Evolutionary conservation across 2,113 vertebrate species (phyloP).

Genomic region (Fregetta grallaria): DNA sequence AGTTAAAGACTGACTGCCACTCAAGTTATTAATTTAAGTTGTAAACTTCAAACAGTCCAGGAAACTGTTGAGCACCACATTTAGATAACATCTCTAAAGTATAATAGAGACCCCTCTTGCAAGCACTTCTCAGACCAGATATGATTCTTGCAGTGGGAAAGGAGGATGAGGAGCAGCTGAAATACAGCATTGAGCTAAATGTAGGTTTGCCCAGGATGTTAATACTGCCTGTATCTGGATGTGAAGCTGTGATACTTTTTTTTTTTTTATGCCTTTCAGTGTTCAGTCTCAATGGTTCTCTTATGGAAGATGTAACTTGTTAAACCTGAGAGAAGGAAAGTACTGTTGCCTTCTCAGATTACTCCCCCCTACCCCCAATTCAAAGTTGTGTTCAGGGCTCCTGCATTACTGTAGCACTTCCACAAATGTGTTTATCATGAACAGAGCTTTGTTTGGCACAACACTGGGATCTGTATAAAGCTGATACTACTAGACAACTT

Average conservation of each 20-base stretch:
- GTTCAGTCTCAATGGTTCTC: not conserved
- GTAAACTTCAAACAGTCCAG: not conserved
- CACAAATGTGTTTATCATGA: not conserved
- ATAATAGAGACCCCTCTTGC: not conserved
- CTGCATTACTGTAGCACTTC: not conserved
- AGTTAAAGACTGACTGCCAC: not conserved
- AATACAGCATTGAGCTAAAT: not conserved
- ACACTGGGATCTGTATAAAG: not conserved
- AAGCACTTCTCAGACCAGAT: not conserved
- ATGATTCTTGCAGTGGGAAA: not conserved
- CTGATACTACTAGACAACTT: not conserved
- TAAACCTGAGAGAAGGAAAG: not conserved
- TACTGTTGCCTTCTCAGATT: not conserved
- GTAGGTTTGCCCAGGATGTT: not conserved
- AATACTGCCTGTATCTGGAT: not conserved
- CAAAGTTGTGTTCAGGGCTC: not conserved
- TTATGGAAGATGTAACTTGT: not conserved
- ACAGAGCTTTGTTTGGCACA: not conserved
- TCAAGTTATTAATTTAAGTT: not conserved
- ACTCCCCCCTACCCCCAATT: not conserved
- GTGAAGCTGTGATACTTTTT: not conserved
- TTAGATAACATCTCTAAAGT: not conserved
- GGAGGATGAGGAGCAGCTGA: not conserved
- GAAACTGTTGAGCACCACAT: not conserved
- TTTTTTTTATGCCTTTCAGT: not conserved